A percentile compares a stretch with the other conserved stretches of the same genome.
Conservation (phyloP, 92 coral and sea anemone genomes). For the Epizoanthus illoricatus region DNA sequence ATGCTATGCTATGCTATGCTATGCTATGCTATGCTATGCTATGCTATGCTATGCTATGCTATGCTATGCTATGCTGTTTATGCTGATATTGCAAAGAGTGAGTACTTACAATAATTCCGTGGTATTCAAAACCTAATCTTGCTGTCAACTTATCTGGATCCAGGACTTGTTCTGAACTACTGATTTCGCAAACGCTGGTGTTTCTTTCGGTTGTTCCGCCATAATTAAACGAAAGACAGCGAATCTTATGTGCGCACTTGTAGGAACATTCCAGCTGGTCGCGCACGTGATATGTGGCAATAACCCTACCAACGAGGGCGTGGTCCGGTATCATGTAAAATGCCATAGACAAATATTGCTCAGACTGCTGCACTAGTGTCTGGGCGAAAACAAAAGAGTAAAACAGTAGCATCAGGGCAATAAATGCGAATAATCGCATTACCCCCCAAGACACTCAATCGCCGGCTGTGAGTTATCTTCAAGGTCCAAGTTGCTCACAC, state of each 20-base stretch:
- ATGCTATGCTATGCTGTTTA: too few relatives aligned
- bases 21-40: too few relatives aligned
- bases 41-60: too few relatives aligned
- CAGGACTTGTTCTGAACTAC: constrained; percentile 11
- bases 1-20: too few relatives aligned
- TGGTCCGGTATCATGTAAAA: constrained; percentile 13
- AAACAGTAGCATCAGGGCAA: constrained; percentile 9
- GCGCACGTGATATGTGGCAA: constrained; percentile 9
- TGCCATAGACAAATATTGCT: not conserved
- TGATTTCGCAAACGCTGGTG: constrained; percentile 1
- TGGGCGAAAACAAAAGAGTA: not conserved
- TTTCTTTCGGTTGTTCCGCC: not conserved
- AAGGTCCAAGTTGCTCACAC: too few relatives aligned
- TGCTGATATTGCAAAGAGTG: not conserved
- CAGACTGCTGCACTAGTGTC: not conserved
- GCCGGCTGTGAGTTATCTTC: too few relatives aligned
- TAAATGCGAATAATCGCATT: not conserved
- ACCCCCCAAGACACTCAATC: not conserved
- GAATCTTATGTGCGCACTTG: not conserved
- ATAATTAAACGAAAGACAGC: constrained; percentile 29
- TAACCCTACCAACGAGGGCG: constrained; percentile 16
- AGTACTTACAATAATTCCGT: constrained; percentile 24
- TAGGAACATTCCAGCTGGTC: constrained; percentile 17
- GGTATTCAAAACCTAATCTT: not conserved
- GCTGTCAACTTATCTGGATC: not conserved